phyloP scores from a whole-genome alignment of 2,797 vertebrate genomes.

The Phoxinus dragarum region DNA sequence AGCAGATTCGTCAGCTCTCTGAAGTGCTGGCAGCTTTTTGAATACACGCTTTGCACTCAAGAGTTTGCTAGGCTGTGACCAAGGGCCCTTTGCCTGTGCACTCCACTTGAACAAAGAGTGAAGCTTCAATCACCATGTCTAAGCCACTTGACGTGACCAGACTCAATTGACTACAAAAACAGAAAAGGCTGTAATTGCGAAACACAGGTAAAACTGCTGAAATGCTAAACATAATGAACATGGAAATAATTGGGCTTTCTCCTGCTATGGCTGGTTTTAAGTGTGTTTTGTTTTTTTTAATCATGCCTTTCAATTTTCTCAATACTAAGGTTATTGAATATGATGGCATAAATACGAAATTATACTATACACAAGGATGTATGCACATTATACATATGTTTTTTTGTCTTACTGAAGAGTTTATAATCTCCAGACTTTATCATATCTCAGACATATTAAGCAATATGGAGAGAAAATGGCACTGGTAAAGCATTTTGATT shows the following conservation, averaged over 20 bases:
- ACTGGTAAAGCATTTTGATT: neutral
- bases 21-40: slow-evolving; percentile 10
- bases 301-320: neutral
- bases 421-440: neutral
- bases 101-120: slow-evolving; percentile 24
- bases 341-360: neutral
- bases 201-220: neutral
- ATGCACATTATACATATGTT: no score
- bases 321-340: neutral
- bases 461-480: neutral
- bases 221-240: neutral
- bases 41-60: slow-evolving; percentile 19
- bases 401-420: neutral
- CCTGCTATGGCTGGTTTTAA: neutral
- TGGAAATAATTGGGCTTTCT: neutral
- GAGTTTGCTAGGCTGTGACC: slow-evolving; percentile 34
- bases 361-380: neutral
- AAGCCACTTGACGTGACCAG: slow-evolving; percentile 23
- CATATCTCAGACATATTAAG: neutral
- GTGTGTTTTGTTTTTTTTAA: neutral
- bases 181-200: neutral
- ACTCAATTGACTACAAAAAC: neutral
- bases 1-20: slow-evolving; percentile 15
- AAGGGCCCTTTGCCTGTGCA: slow-evolving; percentile 17
- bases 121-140: slow-evolving; percentile 22